A percentile compares a stretch with the other conserved stretches of the same genome.
phyloP scores from a whole-genome alignment of 2,888 invertebrate genomes.

The Parapristionchus giblindavisi region DNA sequence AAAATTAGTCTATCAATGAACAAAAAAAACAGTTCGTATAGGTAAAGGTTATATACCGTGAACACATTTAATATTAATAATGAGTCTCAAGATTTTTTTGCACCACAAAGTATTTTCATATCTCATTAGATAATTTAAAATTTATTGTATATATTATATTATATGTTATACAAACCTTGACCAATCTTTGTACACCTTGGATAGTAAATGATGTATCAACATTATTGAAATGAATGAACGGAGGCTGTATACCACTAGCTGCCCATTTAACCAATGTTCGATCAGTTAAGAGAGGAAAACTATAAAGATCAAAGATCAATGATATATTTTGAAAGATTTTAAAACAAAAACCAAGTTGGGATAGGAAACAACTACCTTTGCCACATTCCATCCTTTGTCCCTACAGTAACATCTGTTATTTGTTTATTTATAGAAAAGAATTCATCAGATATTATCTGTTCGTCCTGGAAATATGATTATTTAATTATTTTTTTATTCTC shows the following conservation, averaged over 20 bases:
- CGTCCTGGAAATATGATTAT: constrained; percentile 23
- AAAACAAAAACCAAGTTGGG: no score
- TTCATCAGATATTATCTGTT: not conserved
- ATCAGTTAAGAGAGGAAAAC: constrained; percentile 26
- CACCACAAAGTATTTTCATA: no score
- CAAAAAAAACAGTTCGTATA: no score
- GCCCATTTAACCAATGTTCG: constrained; percentile 3
- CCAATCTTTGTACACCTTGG: not conserved
- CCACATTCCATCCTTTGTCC: constrained; percentile 11
- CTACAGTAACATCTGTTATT: constrained; percentile 11
- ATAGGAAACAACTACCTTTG: not conserved
- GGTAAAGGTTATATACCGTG: no score
- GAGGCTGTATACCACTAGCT: not conserved
- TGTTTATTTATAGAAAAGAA: constrained; percentile 10
- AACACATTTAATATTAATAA: no score
- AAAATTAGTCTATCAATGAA: no score
- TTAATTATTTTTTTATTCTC: no score
- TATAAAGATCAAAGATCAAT: not conserved
- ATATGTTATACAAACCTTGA: not conserved
- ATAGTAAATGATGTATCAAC: constrained; percentile 11
- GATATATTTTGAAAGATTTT: not conserved
- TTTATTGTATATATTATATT: no score
- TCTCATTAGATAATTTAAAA: no score
- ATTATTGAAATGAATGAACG: constrained; percentile 6
- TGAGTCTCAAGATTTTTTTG: no score